phyloP scores from a whole-genome alignment of 2,113 vertebrate genomes.

The Sisor rabdophorus region DNA sequence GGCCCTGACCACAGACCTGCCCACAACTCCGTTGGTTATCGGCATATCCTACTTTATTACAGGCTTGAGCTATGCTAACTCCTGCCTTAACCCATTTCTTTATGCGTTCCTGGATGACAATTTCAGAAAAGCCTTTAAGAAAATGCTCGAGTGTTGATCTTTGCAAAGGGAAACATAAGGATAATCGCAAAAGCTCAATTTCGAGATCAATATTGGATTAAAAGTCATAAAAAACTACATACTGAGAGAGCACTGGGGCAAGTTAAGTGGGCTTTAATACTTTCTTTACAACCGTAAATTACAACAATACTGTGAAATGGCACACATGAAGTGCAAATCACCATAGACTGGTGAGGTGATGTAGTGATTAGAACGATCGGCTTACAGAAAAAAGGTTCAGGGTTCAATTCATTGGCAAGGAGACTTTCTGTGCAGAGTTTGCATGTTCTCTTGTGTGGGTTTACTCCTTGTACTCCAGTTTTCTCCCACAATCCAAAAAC shows the following conservation, averaged over 20 bases:
- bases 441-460: too few relatives aligned
- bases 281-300: background rate
- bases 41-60: slow-evolving; percentile 85
- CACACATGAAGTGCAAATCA: background rate
- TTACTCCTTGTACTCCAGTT: too few relatives aligned
- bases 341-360: background rate
- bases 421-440: too few relatives aligned
- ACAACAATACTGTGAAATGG: background rate
- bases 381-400: too few relatives aligned
- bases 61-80: slow-evolving; percentile 88
- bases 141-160: slow-evolving; percentile 74
- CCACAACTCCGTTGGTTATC: slow-evolving; percentile 78
- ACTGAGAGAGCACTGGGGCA: background rate
- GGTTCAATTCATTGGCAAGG: too few relatives aligned
- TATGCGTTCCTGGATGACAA: slow-evolving; percentile 86
- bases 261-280: background rate
- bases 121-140: slow-evolving; percentile 81
- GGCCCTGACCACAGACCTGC: slow-evolving; percentile 82
- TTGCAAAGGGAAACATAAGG: background rate
- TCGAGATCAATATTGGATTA: background rate
- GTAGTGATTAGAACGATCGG: too few relatives aligned
- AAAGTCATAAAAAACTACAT: background rate
- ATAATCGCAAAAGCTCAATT: background rate
- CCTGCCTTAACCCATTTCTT: slow-evolving; percentile 85
- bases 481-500: too few relatives aligned